Conservation (phyloP, 2,888 invertebrate genomes). For the Volucella inanis region DNA sequence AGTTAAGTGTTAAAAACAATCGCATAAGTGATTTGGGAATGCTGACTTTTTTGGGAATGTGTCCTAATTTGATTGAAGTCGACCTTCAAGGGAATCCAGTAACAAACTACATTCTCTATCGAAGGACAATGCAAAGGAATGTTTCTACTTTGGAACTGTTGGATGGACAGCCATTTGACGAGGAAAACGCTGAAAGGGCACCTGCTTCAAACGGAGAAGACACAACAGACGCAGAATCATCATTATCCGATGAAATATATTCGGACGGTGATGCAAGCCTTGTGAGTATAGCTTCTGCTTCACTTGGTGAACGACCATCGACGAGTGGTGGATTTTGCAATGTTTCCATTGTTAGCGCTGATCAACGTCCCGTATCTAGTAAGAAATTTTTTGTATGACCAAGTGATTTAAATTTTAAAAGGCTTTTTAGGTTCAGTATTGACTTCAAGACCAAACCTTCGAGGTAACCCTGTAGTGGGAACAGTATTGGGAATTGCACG, state of each 20-base stretch:
- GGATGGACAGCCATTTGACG: constrained; percentile 80
- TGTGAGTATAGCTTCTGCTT: constrained; percentile 60
- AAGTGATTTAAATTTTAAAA: neutral
- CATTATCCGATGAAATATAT: constrained; percentile 66
- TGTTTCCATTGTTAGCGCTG: constrained; percentile 23
- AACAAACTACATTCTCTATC: constrained; percentile 80
- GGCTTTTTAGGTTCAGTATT: constrained; percentile 37
- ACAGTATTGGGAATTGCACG: constrained; percentile 79
- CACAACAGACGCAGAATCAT: constrained; percentile 60
- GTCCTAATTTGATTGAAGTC: constrained; percentile 84
- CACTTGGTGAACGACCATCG: constrained; percentile 54
- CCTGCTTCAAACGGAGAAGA: constrained; percentile 32
- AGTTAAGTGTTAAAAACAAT: constrained; percentile 83
- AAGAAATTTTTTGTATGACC: neutral
- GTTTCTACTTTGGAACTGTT: constrained; percentile 82
- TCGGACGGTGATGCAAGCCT: constrained; percentile 45
- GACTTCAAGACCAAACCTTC: constrained; percentile 66
- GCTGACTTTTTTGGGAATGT: constrained; percentile 81
- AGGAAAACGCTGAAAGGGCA: constrained; percentile 6
- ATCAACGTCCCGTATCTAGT: constrained; percentile 53
- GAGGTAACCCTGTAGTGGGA: constrained; percentile 78
- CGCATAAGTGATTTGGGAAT: constrained; percentile 80
- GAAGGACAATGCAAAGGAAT: constrained; percentile 80
- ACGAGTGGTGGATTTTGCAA: constrained; percentile 54
- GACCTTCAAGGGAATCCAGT: constrained; percentile 84